Evolutionary conservation across 2,797 vertebrate genomes (phyloP).

Genomic region (Parotocinclus haroldoi): DNA sequence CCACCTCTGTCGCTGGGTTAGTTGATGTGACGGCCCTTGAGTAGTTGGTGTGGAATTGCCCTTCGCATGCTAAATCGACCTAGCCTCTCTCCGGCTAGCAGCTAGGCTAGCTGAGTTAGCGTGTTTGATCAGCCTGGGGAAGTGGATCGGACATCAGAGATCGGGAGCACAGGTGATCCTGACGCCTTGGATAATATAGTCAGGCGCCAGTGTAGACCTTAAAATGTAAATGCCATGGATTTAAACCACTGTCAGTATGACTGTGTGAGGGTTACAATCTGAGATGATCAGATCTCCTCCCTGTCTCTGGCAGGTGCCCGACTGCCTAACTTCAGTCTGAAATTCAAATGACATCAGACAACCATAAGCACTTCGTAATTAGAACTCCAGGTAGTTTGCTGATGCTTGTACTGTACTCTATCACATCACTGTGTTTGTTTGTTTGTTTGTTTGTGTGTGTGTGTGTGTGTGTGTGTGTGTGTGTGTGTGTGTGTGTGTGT

Average conservation of each 20-base stretch:
- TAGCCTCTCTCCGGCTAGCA: conserved; percentile 16
- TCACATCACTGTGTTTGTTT: no score
- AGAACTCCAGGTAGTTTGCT: no score
- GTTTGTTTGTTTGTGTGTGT: no score
- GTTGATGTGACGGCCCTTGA: neutral
- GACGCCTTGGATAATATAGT: neutral
- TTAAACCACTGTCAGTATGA: neutral
- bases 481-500: no score
- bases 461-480: no score
- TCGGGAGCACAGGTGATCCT: neutral
- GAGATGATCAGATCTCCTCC: neutral
- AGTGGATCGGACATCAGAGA: neutral
- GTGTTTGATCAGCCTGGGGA: conserved; percentile 8
- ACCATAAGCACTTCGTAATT: no score
- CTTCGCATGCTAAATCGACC: conserved; percentile 50
- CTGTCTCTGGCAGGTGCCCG: neutral
- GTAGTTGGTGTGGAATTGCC: neutral
- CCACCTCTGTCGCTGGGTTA: neutral
- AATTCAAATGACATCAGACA: no score
- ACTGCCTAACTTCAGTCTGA: neutral
- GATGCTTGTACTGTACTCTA: no score
- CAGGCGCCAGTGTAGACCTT: neutral
- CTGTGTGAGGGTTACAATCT: neutral
- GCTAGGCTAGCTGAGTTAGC: conserved; percentile 36
- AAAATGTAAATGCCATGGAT: neutral